These are phyloP conservation scores for Schmidtea mediterranea DNA, from an alignment of 1,140 invertebrate species.

Conservation along the genomic window DNA sequence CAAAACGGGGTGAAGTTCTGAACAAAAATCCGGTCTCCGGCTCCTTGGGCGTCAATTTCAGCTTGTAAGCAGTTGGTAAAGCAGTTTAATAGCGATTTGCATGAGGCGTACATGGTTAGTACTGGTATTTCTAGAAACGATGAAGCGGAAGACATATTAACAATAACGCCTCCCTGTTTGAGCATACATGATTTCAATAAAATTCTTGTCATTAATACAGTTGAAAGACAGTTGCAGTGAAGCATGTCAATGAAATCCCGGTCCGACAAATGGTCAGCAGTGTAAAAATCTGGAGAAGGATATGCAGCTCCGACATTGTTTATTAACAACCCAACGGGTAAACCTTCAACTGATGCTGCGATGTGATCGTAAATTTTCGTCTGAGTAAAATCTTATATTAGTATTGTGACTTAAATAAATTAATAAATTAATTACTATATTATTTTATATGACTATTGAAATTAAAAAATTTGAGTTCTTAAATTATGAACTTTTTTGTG, in stretches of 20 bases:
- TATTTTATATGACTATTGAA: no score
- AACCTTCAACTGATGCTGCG: slow-evolving; percentile 49
- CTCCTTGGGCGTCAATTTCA: no score
- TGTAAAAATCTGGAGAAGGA: slow-evolving; percentile 6
- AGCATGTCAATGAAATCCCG: neutral
- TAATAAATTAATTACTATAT: neutral
- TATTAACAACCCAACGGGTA: slow-evolving; percentile 25
- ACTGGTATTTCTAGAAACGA: neutral
- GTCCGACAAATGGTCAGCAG: neutral
- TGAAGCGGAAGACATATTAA: neutral
- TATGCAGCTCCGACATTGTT: slow-evolving; percentile 87
- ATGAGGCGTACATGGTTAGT: neutral
- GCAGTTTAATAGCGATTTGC: neutral
- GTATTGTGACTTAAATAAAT: slow-evolving; percentile 1
- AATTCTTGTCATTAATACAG: neutral
- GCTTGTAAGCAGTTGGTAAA: no score
- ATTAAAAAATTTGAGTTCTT: no score
- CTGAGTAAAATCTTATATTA: neutral
- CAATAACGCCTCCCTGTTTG: neutral
- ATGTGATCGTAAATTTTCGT: slow-evolving; percentile 11
- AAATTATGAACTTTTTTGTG: no score
- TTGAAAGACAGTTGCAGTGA: neutral
- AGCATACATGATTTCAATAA: neutral
- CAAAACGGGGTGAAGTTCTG: no score
- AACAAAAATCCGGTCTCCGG: no score